Percentiles rank a stretch among this genome's conserved stretches.
These are phyloP conservation scores for Solen grandis DNA, from an alignment of 1,140 invertebrate species.

Conservation along the genomic window DNA sequence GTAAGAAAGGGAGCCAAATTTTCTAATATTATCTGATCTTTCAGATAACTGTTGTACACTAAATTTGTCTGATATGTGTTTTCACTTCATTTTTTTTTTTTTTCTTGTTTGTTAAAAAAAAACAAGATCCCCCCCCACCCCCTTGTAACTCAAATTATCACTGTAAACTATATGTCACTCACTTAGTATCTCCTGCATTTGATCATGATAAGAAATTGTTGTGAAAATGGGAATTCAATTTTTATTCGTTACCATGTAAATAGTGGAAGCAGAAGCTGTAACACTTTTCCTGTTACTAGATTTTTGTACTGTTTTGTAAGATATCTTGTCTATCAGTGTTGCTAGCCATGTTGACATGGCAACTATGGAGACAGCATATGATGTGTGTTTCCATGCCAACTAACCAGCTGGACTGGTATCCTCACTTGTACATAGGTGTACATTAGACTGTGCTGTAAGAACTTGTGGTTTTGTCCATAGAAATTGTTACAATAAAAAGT, in stretches of 20 bases:
- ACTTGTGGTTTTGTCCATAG: neutral
- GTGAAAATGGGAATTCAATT: no score
- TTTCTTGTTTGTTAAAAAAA: no score
- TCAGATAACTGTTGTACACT: neutral
- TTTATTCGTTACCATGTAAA: no score
- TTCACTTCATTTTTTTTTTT: neutral
- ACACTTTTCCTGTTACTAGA: constrained; percentile 14
- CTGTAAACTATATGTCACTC: no score
- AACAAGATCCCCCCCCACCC: no score
- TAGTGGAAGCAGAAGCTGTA: neutral
- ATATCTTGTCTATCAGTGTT: neutral
- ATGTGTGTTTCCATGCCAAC: constrained; percentile 44
- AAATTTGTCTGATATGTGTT: constrained; percentile 29
- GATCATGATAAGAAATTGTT: neutral
- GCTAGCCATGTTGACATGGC: constrained; percentile 45
- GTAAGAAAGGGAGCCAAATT: neutral
- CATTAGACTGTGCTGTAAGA: constrained; percentile 1
- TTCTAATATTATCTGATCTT: neutral
- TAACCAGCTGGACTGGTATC: constrained; percentile 54
- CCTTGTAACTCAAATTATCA: no score
- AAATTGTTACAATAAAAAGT: neutral
- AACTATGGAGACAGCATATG: constrained; percentile 42
- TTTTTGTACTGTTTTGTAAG: neutral
- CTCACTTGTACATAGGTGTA: constrained; percentile 3
- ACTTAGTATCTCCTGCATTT: neutral